Base-by-base conservation (phyloP, 2,888 invertebrate species). In the Heliconius hortense region DNA sequence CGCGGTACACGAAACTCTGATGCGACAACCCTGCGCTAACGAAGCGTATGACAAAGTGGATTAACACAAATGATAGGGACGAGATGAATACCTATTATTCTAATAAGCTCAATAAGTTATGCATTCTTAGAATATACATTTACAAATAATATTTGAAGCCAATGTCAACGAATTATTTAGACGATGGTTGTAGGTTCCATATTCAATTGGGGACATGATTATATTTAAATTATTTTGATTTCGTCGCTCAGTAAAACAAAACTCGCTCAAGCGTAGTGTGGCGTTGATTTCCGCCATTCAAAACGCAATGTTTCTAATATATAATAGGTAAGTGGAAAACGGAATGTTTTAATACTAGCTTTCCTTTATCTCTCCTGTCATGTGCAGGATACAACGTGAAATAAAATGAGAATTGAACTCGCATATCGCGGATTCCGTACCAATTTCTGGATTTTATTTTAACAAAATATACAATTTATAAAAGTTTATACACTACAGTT, bases 11-110 rank as follows among this genome's bases (percentile, higher is more conserved):
- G 59, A 60, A 71, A 71, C 59, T 43, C 24, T 2, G 35, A 24
- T 59, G 69, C 73, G 74, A n/a, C 76, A 83, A 68, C 80, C 81
- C 76, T 78, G 80, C 39, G 67, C 76, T 81, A 82, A 82, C 82
- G 84, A 82, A 80, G 79, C 80, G 79, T 78, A 77, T 78, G 74
- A 78, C 80, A 78, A 81, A 81, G 79, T 79, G 81, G 82, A 83
- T 83, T 82, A 83, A 78, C 75, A 74, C 78, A 79, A 79, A 80
- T 78, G 79, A 80, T 77, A 73, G 80, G 74, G 76, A 77, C 73
- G 74, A 74, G 76, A 73, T 74, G 64, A 71, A 71, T 71, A 43
- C 71, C 70, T 71, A 62, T 71, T 71, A 71, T 71, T 71, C 71
- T 71, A 71, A 71, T 71, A 71, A 71, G 71, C 59, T 39, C 43